phyloP scores from a whole-genome alignment of 2,113 vertebrate genomes.

The Salvelinus fontinalis region DNA sequence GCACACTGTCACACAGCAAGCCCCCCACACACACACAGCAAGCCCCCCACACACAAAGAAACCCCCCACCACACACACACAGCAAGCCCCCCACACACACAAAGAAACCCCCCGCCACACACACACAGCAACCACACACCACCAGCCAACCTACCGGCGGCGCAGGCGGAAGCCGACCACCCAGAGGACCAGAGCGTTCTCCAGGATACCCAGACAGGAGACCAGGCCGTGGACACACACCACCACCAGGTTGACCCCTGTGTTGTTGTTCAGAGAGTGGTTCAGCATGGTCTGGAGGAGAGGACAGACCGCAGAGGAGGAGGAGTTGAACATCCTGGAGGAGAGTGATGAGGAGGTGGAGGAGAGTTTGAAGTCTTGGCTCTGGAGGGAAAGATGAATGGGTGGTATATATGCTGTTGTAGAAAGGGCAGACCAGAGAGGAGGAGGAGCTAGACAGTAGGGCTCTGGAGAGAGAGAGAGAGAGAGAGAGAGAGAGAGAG shows the following conservation, averaged over 20 bases:
- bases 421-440: too few species aligned
- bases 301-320: constrained; percentile 43
- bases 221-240: constrained; percentile 71
- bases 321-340: constrained; percentile 29
- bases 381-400: not conserved
- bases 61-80: too few species aligned
- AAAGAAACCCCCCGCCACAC: too few species aligned
- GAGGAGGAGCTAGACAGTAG: too few species aligned
- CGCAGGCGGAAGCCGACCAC: constrained; percentile 83
- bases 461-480: too few species aligned
- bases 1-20: too few species aligned
- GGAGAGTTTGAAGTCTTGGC: not conserved
- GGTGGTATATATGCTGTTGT: too few species aligned
- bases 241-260: constrained; percentile 44
- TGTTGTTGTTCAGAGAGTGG: constrained; percentile 43
- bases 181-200: constrained; percentile 85
- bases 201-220: constrained; percentile 80
- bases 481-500: too few species aligned
- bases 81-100: too few species aligned
- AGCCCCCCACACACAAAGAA: too few species aligned
- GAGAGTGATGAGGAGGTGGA: constrained; percentile 12
- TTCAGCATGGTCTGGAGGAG: constrained; percentile 58
- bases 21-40: too few species aligned
- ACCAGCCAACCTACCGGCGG: constrained; percentile 46
- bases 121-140: too few species aligned